Evolutionary conservation across 1,140 invertebrate genomes (phyloP).

Genomic region (Macrobrachium rosenbergii): DNA sequence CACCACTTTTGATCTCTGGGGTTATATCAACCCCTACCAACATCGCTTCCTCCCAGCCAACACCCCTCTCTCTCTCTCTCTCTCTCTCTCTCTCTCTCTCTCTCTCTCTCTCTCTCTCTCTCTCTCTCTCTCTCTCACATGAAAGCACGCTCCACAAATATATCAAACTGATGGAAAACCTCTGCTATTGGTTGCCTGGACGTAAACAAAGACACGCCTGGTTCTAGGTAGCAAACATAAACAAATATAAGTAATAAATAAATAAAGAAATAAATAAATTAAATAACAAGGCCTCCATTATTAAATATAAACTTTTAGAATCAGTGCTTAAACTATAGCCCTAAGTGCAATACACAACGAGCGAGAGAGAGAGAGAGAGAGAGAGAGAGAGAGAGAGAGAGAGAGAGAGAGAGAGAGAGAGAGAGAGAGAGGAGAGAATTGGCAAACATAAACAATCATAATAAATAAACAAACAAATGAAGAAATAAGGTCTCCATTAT

Average conservation of each 20-base stretch:
- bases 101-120: neutral
- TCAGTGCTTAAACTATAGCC: neutral
- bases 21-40: neutral
- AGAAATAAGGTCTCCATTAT: neutral
- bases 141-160: neutral
- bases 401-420: neutral
- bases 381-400: slow-evolving; percentile 1
- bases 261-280: no score
- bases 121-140: neutral
- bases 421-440: neutral
- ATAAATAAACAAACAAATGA: neutral
- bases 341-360: neutral
- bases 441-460: neutral
- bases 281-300: neutral
- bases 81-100: neutral
- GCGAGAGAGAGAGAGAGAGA: neutral
- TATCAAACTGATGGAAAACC: neutral
- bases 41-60: neutral
- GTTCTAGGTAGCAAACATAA: no score
- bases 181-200: no score
- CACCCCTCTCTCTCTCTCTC: neutral
- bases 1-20: no score
- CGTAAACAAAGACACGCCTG: no score
- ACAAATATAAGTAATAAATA: no score
- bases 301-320: neutral